phyloP scores from a whole-genome alignment of 2,888 invertebrate species.

The Athrips mouffetella region DNA sequence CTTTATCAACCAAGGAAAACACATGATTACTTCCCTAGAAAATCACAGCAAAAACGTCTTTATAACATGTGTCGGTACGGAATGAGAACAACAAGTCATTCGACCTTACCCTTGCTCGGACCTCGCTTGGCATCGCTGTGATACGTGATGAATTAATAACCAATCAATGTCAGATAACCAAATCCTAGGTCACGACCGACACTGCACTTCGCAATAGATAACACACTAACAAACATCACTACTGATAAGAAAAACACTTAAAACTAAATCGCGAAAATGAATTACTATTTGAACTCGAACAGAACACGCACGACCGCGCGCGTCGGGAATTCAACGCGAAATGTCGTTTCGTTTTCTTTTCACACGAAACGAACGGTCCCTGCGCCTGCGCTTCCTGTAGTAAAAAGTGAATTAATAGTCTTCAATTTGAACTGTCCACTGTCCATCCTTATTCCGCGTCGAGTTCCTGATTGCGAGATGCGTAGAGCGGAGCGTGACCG shows the following conservation, averaged over 20 bases:
- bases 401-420: conserved; percentile 6
- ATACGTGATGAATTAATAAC: conserved; percentile 28
- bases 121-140: conserved; percentile 54
- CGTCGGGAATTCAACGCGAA: conserved; percentile 35
- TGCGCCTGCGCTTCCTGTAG: conserved; percentile 3
- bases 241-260: conserved; percentile 3
- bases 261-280: background rate
- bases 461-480: conserved; percentile 24
- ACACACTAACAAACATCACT: background rate
- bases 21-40: no score
- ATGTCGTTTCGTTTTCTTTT: conserved; percentile 29
- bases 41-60: background rate
- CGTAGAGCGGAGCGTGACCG: conserved; percentile 17
- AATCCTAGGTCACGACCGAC: conserved; percentile 25
- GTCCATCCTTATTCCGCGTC: conserved; percentile 20
- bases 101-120: conserved; percentile 49
- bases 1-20: no score
- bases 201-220: conserved; percentile 17
- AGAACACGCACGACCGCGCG: conserved; percentile 37
- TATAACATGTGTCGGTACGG: background rate
- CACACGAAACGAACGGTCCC: background rate
- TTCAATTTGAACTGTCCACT: conserved; percentile 9
- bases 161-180: conserved; percentile 35
- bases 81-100: background rate
- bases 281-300: conserved; percentile 20